phyloP scores from a whole-genome alignment of 2,888 invertebrate species.

The Petrolisthes manimaculis region DNA sequence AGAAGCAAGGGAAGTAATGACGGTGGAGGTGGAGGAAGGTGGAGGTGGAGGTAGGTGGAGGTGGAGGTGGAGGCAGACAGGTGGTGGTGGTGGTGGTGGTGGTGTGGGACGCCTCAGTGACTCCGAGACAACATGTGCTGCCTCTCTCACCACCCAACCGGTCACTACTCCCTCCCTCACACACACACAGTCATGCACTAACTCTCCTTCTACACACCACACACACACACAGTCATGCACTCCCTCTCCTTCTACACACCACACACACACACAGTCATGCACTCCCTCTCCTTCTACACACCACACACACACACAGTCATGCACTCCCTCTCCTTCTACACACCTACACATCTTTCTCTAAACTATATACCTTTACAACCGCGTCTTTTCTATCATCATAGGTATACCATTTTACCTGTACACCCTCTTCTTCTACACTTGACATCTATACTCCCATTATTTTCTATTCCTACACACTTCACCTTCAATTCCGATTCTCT shows the following conservation, averaged over 20 bases:
- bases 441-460: too few species aligned
- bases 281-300: slow-evolving; percentile 16
- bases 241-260: too few species aligned
- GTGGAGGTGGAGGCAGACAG: too few species aligned
- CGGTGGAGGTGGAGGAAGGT: background rate
- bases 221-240: too few species aligned
- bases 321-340: background rate
- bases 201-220: too few species aligned
- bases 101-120: background rate
- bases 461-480: background rate
- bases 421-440: background rate
- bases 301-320: slow-evolving; percentile 16
- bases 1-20: background rate
- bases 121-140: background rate
- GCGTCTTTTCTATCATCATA: background rate
- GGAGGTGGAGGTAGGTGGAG: too few species aligned
- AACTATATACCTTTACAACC: background rate
- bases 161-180: background rate
- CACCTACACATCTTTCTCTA: background rate
- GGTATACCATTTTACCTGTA: background rate
- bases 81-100: background rate
- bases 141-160: background rate
- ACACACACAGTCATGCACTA: too few species aligned
- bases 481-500: too few species aligned
- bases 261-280: background rate